Conservation (phyloP, 2,797 vertebrate species). For the Molothrus ater region DNA sequence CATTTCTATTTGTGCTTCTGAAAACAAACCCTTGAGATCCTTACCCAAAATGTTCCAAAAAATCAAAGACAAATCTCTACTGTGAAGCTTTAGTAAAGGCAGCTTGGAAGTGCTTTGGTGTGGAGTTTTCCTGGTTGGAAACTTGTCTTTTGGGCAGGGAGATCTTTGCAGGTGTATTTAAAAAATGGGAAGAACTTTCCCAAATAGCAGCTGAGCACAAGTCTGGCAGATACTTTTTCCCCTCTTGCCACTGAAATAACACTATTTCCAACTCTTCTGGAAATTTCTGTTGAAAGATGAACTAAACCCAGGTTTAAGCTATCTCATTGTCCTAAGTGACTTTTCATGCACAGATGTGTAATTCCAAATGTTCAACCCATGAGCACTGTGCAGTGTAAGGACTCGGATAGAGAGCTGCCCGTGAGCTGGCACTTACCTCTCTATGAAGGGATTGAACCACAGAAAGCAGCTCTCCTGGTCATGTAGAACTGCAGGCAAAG, state of each 20-base stretch:
- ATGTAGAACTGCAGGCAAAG: conserved; percentile 61
- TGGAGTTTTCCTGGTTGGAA: background rate
- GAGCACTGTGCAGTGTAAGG: background rate
- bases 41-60: background rate
- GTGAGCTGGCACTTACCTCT: background rate
- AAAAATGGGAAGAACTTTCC: background rate
- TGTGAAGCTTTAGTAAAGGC: background rate
- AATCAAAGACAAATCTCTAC: background rate
- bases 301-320: background rate
- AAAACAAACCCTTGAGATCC: background rate
- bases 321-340: background rate
- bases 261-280: background rate
- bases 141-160: background rate
- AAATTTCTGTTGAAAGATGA: background rate
- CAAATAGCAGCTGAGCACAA: background rate
- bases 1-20: background rate
- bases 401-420: background rate
- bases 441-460: background rate
- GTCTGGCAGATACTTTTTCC: background rate
- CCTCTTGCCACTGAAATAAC: background rate
- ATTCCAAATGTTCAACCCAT: background rate
- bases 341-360: background rate
- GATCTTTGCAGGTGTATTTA: background rate
- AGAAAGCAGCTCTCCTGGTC: conserved; percentile 6
- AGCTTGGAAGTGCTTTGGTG: background rate